Conservation (phyloP, 2,888 invertebrate genomes). For the Xanthorhoe designata region DNA sequence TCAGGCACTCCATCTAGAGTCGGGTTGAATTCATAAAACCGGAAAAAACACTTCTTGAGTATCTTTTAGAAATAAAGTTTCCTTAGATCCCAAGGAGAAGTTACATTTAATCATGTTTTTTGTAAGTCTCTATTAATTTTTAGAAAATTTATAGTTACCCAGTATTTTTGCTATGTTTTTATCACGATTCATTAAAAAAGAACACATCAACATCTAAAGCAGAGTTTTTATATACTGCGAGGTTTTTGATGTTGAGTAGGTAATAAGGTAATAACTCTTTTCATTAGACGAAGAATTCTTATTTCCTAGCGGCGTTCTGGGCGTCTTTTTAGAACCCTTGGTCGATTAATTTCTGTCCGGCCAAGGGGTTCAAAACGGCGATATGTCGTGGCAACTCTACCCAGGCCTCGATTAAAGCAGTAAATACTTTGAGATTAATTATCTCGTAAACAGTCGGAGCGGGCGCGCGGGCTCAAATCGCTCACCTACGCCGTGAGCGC, state of each 20-base stretch:
- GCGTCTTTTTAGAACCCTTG: too few species aligned
- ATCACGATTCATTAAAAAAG: too few species aligned
- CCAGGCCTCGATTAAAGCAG: slow-evolving; percentile 84
- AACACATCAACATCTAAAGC: too few species aligned
- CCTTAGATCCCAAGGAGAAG: not conserved
- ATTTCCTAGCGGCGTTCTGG: too few species aligned
- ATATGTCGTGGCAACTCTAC: slow-evolving; percentile 27
- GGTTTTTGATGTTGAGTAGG: too few species aligned
- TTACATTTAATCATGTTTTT: not conserved
- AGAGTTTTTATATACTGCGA: too few species aligned
- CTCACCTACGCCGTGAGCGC: slow-evolving; percentile 85
- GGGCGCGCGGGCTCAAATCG: slow-evolving; percentile 76
- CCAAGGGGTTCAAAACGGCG: slow-evolving; percentile 3
- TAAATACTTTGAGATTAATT: slow-evolving; percentile 86
- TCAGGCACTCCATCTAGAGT: slow-evolving; percentile 50
- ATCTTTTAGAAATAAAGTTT: not conserved
- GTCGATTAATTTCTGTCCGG: not conserved
- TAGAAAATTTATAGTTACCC: too few species aligned
- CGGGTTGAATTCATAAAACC: slow-evolving; percentile 17
- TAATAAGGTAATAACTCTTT: too few species aligned
- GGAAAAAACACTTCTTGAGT: not conserved
- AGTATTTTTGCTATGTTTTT: too few species aligned
- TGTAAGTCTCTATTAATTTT: too few species aligned
- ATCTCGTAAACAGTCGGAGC: slow-evolving; percentile 84
- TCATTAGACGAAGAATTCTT: too few species aligned